Evolutionary conservation across 2,113 vertebrate species (phyloP).

Genomic region (Bothrops jararaca): DNA sequence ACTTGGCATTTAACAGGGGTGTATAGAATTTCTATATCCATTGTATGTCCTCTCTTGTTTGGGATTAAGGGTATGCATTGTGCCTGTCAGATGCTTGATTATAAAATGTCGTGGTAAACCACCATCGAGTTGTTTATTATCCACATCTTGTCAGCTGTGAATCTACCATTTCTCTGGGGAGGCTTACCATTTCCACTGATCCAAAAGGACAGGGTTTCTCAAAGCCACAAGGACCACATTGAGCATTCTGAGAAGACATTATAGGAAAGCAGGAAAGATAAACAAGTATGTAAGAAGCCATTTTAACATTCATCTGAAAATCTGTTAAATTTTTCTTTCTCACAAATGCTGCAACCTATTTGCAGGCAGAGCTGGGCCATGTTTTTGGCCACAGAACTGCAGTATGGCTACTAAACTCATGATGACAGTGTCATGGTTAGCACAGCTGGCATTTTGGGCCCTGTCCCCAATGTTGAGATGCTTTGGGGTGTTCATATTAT

Average conservation of each 20-base stretch:
- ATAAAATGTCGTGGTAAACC: background rate
- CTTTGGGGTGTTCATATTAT: background rate
- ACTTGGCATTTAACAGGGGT: background rate
- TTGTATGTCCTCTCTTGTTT: background rate
- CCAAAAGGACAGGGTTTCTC: conserved; percentile 65
- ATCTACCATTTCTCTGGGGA: background rate
- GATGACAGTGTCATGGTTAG: background rate
- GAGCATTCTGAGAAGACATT: conserved; percentile 39
- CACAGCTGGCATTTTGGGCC: background rate
- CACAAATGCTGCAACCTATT: background rate
- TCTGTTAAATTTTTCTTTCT: background rate
- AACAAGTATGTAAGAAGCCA: background rate
- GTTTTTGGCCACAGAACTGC: background rate
- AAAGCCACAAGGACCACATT: conserved; percentile 66
- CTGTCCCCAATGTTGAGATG: background rate
- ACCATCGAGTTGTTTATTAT: background rate
- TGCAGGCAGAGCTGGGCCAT: background rate
- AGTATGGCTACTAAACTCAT: background rate
- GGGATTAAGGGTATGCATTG: background rate
- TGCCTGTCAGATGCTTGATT: background rate
- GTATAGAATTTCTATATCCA: background rate
- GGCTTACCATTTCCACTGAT: conserved; percentile 62
- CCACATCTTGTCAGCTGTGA: background rate
- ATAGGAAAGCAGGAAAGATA: background rate
- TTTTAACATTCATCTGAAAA: background rate